Evolutionary conservation across 2,888 invertebrate species (phyloP), one percentile per base, ranked within the genome.

Genomic region (Andrena camellia): DNA sequence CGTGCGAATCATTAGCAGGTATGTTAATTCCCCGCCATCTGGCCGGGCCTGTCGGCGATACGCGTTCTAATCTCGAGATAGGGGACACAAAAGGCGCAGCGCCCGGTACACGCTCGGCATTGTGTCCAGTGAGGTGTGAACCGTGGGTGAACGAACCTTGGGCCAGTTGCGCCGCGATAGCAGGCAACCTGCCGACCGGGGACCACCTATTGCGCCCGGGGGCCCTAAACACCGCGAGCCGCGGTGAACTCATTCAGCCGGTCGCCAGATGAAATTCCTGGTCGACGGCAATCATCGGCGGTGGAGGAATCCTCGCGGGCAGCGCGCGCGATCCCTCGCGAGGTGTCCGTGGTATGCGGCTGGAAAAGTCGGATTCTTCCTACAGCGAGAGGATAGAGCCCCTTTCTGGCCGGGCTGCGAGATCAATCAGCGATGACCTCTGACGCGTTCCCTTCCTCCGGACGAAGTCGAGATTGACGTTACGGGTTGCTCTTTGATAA

Each of bases 71-170:
- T 79, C 52, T 48, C 13, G 10, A 17, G 59, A 48, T 48, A 81
- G 64, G 57, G 23, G 31, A 54, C 48, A 66, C 64, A 76, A 62
- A 60, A 26, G 10, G 26, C 29, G 23, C 13, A 59, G 20, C 59
- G 66, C 66, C 31, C 26, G 23, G 54, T 83, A 70, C 23, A 57
- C 35, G 48, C 64, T 60, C 68, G 66, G 80, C 67, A 81, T 84
- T 85, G 77, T 83, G 88, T 86, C 86, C 88, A 90, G 82, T 86
- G 88, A 89, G 87, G 89, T 90, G 89, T 89, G 87, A 90, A 90
- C 86, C 83, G 76, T 81, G 79, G 90, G 89, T 90, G 90, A 90
- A 90, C 83, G 90, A 90, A 90, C 90, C 86, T 17, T 87, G 75
- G 83, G 70, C 79, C 85, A 80, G 83, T 83, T 87, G 83, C 83